phyloP scores from a whole-genome alignment of 1,140 invertebrate species.

The Hyles vespertilio region DNA sequence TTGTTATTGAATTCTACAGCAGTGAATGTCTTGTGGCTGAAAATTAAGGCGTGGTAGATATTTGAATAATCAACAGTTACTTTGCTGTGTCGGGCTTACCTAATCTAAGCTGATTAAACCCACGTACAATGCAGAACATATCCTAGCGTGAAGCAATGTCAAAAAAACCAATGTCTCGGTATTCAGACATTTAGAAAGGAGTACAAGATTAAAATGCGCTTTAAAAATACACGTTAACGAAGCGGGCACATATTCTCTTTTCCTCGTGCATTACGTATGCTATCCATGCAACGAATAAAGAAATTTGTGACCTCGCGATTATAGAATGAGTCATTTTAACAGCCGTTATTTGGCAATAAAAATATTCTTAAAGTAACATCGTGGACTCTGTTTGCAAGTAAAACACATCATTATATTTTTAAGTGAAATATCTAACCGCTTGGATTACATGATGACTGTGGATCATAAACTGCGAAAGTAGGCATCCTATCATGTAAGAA shows the following conservation, averaged over 20 bases:
- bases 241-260: slow-evolving; percentile 37
- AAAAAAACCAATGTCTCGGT: slow-evolving; percentile 4
- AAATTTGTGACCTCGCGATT: slow-evolving; percentile 53
- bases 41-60: too few species aligned
- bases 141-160: too few species aligned
- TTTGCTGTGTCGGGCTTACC: too few species aligned
- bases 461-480: too few species aligned
- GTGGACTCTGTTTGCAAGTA: slow-evolving; percentile 18
- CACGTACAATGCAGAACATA: too few species aligned
- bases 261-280: slow-evolving; percentile 52
- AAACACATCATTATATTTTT: slow-evolving; percentile 23
- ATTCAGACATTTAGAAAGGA: slow-evolving; percentile 38
- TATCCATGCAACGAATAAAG: slow-evolving; percentile 31
- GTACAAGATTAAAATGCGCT: slow-evolving; percentile 51
- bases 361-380: slow-evolving; percentile 27
- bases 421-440: slow-evolving; percentile 8
- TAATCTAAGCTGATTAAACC: too few species aligned
- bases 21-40: too few species aligned
- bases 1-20: too few species aligned
- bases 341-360: slow-evolving; percentile 48
- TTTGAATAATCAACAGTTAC: too few species aligned
- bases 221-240: slow-evolving; percentile 33
- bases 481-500: neutral
- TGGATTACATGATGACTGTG: too few species aligned
- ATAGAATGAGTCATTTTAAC: slow-evolving; percentile 56